Evolutionary conservation across 2,797 vertebrate genomes (phyloP).

Genomic region (Scolopax rusticola): DNA sequence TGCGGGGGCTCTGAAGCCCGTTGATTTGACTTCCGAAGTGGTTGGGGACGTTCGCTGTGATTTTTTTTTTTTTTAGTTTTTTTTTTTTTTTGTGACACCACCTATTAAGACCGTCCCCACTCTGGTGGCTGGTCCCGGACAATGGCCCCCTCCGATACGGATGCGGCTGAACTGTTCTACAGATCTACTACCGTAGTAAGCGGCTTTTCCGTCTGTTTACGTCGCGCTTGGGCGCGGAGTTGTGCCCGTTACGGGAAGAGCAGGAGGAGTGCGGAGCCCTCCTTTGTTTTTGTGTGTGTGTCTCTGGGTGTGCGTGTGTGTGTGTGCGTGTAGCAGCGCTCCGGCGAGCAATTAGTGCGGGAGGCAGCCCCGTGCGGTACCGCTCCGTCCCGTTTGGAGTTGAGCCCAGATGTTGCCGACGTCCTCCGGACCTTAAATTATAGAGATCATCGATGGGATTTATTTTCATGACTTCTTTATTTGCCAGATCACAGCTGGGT

Average conservation of each 20-base stretch:
- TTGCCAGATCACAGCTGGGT: conserved; percentile 65
- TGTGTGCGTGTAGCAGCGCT: neutral
- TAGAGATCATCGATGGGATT: neutral
- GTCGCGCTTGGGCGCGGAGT: neutral
- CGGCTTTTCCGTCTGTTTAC: neutral
- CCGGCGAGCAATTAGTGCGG: neutral
- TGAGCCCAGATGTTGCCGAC: conserved; percentile 58
- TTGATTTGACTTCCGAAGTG: neutral
- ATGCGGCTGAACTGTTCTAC: neutral
- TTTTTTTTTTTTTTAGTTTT: neutral
- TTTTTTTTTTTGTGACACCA: neutral
- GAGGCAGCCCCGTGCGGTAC: neutral
- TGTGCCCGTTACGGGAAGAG: fast-evolving
- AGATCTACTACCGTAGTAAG: neutral
- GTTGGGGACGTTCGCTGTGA: neutral
- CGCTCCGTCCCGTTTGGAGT: conserved; percentile 55
- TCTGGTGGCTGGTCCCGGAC: neutral
- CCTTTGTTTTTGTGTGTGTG: conserved; percentile 2
- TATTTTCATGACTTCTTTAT: conserved; percentile 62
- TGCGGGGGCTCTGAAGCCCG: neutral
- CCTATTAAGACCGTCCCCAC: neutral
- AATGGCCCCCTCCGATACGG: neutral
- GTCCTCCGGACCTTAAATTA: conserved; percentile 57
- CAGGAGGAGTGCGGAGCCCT: neutral
- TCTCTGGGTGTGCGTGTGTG: too few relatives aligned